Conservation (phyloP, 2,797 vertebrate species). For the Gallirallus australis region DNA sequence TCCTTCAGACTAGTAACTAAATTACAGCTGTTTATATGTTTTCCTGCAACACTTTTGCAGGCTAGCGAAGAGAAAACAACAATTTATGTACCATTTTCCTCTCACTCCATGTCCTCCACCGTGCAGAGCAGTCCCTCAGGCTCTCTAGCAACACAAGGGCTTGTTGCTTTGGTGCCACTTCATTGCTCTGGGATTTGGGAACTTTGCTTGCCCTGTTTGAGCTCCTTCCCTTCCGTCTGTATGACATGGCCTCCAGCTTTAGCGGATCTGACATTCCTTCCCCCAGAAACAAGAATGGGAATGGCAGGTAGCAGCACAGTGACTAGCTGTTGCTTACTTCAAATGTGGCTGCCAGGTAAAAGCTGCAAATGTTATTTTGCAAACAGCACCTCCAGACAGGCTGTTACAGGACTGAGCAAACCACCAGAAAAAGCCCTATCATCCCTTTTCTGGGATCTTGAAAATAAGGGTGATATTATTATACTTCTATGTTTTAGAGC, state of each 20-base stretch:
- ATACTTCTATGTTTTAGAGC: background rate
- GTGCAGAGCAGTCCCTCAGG: background rate
- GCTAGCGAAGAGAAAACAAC: background rate
- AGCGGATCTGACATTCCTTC: background rate
- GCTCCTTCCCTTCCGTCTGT: background rate
- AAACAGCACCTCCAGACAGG: background rate
- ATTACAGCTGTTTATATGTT: background rate
- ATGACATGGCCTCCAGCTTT: background rate
- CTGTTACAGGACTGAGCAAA: background rate
- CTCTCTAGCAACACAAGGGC: background rate
- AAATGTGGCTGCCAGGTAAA: background rate
- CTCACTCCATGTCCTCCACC: background rate
- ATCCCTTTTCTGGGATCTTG: background rate
- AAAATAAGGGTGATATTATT: background rate
- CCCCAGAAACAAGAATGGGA: background rate
- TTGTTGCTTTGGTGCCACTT: background rate
- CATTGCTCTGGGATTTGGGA: background rate
- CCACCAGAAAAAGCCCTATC: background rate
- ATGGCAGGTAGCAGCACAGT: constrained; percentile 22
- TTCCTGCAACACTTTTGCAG: background rate
- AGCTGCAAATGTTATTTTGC: background rate
- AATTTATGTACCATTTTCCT: background rate
- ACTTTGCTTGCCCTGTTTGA: background rate
- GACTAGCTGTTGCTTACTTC: background rate
- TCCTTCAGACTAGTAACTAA: background rate